phyloP scores from a whole-genome alignment of 2,797 vertebrate species.

The Allobates femoralis region DNA sequence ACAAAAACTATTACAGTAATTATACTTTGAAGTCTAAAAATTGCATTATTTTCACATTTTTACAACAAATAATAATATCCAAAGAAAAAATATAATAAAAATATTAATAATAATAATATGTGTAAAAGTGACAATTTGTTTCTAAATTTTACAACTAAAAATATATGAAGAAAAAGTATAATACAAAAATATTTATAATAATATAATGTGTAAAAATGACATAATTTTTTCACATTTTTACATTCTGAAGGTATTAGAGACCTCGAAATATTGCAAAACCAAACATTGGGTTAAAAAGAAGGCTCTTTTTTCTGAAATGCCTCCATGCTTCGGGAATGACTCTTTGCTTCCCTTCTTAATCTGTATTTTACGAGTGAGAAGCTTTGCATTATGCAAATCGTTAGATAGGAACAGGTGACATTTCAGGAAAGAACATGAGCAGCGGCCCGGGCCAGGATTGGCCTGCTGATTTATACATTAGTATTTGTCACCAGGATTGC shows the following conservation, averaged over 20 bases:
- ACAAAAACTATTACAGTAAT: too few species aligned
- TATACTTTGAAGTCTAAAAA: too few species aligned
- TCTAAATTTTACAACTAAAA: too few species aligned
- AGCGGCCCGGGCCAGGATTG: conserved; percentile 88
- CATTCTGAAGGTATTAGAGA: background rate
- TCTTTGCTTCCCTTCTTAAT: conserved; percentile 94
- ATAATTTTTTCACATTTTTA: background rate
- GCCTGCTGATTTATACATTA: conserved; percentile 98
- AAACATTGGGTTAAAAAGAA: conserved; percentile 87
- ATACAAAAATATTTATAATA: background rate
- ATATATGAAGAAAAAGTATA: too few species aligned
- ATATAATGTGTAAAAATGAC: background rate
- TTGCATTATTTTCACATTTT: too few species aligned
- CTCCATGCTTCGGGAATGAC: conserved; percentile 93
- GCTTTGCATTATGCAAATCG: conserved; percentile 99
- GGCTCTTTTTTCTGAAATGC: conserved; percentile 84
- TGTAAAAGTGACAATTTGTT: too few species aligned
- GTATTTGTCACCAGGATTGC: conserved; percentile 93
- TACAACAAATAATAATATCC: background rate
- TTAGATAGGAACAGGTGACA: conserved; percentile 99
- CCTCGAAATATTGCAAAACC: conserved; percentile 56
- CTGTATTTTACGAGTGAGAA: conserved; percentile 99
- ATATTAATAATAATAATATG: too few species aligned
- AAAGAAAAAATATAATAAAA: background rate
- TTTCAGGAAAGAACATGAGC: conserved; percentile 95